These are phyloP conservation scores for Xiphophorus birchmanni DNA, from an alignment of 2,797 vertebrate species.

Conservation along the genomic window DNA sequence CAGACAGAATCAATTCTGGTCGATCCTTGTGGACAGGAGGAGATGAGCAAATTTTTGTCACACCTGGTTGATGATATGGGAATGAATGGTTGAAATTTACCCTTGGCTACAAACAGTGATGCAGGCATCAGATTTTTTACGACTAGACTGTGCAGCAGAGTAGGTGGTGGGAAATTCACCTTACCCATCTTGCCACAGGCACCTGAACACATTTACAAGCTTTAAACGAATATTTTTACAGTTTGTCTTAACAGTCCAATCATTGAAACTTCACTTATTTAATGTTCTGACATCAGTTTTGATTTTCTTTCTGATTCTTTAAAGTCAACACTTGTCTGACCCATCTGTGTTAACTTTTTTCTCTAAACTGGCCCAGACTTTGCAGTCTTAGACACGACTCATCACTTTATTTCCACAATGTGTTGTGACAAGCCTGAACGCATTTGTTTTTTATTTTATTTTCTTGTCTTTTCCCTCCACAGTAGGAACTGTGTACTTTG, in stretches of 20 bases:
- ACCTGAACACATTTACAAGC: background rate
- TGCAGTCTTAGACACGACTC: constrained; percentile 36
- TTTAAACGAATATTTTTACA: background rate
- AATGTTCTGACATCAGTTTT: background rate
- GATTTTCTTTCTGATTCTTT: background rate
- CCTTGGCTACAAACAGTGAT: too few relatives aligned
- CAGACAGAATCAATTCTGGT: background rate
- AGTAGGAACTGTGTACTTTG: constrained; percentile 18
- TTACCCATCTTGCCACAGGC: background rate
- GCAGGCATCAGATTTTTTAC: too few relatives aligned
- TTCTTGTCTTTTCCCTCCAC: constrained; percentile 23
- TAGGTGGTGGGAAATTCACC: background rate
- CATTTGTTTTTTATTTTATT: constrained; percentile 26
- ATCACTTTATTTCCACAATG: constrained; percentile 28
- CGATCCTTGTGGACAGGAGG: background rate
- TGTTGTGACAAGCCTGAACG: constrained; percentile 7
- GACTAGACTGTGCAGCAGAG: background rate
- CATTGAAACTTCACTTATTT: background rate
- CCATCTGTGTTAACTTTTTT: background rate
- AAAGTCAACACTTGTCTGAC: background rate
- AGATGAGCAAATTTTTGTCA: background rate
- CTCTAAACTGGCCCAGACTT: constrained; percentile 8
- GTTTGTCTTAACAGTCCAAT: background rate
- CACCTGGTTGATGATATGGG: background rate
- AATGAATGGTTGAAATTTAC: background rate